Evolutionary conservation across 2,888 invertebrate genomes (phyloP), one percentile per base, ranked within the genome.

Genomic region (Coenonympha glycerion): DNA sequence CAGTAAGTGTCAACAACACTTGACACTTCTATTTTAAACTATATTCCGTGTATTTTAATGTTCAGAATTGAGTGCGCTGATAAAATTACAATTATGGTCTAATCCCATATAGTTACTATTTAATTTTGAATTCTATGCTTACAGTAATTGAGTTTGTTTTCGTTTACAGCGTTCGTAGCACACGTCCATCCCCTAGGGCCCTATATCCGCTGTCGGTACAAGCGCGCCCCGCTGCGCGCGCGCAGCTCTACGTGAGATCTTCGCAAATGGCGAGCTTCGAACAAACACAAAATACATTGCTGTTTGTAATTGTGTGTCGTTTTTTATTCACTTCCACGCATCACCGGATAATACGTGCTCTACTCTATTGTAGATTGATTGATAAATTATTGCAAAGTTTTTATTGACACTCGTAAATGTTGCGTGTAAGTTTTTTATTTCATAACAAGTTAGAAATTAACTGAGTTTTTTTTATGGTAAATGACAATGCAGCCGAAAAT

Each of bases 171-270:
- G 11, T 33, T 18, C 19, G 3, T 42, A 37, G 24, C 44, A 39
- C 39, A 24, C 31, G 51, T 47, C 42, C 54, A 54, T 53, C 53
- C 53, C 53, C 53, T n/a, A n/a, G n/a, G n/a, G n/a, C n/a, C n/a
- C n/a, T 45, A 31, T 46, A 8, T 8, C 1, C 49, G 40, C 36
- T 50, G 42, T 53, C 46, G 24, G 26, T 18, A 2, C 15, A 31
- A 9, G 24, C 24, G 13, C 37, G 22, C 49, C 44, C 31, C 36
- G 50, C 45, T 40, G 50, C 46, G 50, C 34, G 24, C 18, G 9
- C 40, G 26, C 40, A 39, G n/a, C 19, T 9, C 24, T 39, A 34
- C 52, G 52, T 55, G 55, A 52, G 55, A 55, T 46, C n/a, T 11
- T 52, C 41, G 41, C 46, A 41, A 52, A 52, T 41, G 28, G 3